Evolutionary conservation across 2,113 vertebrate species (phyloP), one percentile per base, ranked within the genome.

Genomic region (Cyprinodon variegatus): DNA sequence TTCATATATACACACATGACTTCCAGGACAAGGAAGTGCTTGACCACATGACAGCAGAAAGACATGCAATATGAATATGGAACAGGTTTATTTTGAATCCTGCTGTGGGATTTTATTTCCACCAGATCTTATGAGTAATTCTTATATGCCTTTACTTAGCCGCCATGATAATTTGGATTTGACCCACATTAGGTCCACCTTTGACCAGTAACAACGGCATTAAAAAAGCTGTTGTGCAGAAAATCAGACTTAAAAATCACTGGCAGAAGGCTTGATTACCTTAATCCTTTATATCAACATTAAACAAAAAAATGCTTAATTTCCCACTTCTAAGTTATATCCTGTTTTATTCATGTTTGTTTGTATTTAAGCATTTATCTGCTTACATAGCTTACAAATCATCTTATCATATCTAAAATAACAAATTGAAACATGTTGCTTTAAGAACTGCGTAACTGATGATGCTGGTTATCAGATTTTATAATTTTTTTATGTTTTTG

Each of bases 1-100:
- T 85, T 83, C 81, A 87, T 78, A 82, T 87, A 86, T 82, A 88
- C 73, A 67, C 86, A 10, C 80, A 86, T 92, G 90, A 92, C 89
- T 91, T 85, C 89, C 22, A 69, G 4, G 57, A 84, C 3, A 80
- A 78, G 89, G 91, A 93, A 92, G 87, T 79, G 13, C 14, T 12
- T 12, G n/a, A 66, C 10, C 64, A 46, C 36, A 59, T 79, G 70
- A 79, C 64, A 46, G 11, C 3, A 64, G 60, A 29, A 40, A 13
- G 17, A 15, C 61, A 48, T n/a, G 60, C 43, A 78, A 45, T 62
- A 76, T 46, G 53, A 77, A 81, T 20, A 62, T 15, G 68, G 1
- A 60, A 61, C 48, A 67, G 36, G n/a, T 68, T 50, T 78, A 67
- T 79, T 85, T 76, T 57, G 10, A 13, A 29, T 20, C 45, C 59